phyloP scores from a whole-genome alignment of 2,797 vertebrate genomes.

The Synanceia verrucosa region DNA sequence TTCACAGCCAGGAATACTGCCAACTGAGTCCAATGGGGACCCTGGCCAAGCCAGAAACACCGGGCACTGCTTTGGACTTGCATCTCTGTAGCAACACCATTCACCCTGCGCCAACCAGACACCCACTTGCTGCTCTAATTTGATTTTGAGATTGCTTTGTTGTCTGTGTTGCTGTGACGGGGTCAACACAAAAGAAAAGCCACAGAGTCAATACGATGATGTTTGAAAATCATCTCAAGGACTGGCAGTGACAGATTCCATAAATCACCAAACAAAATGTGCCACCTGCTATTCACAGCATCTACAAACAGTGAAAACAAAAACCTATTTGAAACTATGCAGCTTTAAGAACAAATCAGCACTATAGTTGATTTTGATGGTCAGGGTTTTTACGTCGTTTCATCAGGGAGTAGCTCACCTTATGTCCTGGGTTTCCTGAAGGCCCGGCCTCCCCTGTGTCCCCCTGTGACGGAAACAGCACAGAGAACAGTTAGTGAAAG shows the following conservation, averaged over 20 bases:
- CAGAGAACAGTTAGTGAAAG: conserved; percentile 65
- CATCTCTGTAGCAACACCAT: conserved; percentile 9
- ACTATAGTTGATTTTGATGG: background rate
- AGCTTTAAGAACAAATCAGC: background rate
- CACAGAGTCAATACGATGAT: conserved; percentile 38
- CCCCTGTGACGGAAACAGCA: conserved; percentile 66
- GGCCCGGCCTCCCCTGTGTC: conserved; percentile 55
- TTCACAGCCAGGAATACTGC: conserved; percentile 38
- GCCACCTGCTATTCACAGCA: conserved; percentile 22
- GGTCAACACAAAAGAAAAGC: conserved; percentile 36
- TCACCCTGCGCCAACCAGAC: background rate
- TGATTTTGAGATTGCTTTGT: conserved; percentile 46
- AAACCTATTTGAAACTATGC: conserved; percentile 1
- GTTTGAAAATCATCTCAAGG: conserved; percentile 34
- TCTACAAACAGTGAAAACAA: conserved; percentile 3
- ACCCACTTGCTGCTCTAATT: conserved; percentile 43
- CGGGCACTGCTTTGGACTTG: conserved; percentile 21
- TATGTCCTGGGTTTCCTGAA: conserved; percentile 62
- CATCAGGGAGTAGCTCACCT: conserved; percentile 53
- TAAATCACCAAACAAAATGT: conserved; percentile 43
- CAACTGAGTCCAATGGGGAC: conserved; percentile 45
- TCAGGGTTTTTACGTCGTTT: background rate
- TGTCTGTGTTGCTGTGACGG: conserved; percentile 27
- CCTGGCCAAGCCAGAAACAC: conserved; percentile 40
- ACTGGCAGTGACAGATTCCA: conserved; percentile 32